phyloP scores from a whole-genome alignment of 2,113 vertebrate species.

The Oryzias javanicus region DNA sequence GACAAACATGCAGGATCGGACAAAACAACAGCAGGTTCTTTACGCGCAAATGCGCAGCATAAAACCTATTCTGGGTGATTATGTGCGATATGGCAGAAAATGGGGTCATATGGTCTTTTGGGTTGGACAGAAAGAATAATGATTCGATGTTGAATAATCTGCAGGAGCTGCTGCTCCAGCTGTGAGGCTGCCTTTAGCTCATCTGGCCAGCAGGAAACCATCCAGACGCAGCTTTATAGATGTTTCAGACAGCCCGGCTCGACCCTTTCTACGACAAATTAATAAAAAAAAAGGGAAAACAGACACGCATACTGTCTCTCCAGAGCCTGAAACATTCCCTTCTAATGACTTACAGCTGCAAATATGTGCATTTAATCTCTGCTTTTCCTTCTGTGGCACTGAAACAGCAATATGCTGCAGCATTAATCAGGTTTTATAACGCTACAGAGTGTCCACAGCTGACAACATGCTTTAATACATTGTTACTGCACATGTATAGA shows the following conservation, averaged over 20 bases:
- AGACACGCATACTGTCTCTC: background rate
- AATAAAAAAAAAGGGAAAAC: conserved; percentile 11
- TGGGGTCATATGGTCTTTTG: conserved; percentile 39
- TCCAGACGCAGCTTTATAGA: conserved; percentile 56
- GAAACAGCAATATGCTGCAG: background rate
- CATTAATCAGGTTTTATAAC: background rate
- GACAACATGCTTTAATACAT: background rate
- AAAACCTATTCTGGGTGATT: conserved; percentile 16
- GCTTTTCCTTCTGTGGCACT: background rate
- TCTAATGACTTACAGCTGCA: conserved; percentile 7
- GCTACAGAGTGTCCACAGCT: background rate
- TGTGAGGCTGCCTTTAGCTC: conserved; percentile 46
- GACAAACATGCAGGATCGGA: conserved; percentile 1
- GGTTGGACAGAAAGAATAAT: conserved; percentile 19
- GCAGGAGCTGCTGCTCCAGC: conserved; percentile 41
- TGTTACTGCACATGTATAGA: too few species aligned
- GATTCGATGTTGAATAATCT: conserved; percentile 52
- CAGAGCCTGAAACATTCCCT: background rate
- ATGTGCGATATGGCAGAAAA: conserved; percentile 25
- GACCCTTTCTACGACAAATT: conserved; percentile 23
- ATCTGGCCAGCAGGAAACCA: conserved; percentile 49
- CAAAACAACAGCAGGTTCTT: background rate
- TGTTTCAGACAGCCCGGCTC: conserved; percentile 32
- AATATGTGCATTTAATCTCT: conserved; percentile 4
- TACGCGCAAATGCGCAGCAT: conserved; percentile 1